phyloP scores from a whole-genome alignment of 2,113 vertebrate species.

The Sylvietta virens region DNA sequence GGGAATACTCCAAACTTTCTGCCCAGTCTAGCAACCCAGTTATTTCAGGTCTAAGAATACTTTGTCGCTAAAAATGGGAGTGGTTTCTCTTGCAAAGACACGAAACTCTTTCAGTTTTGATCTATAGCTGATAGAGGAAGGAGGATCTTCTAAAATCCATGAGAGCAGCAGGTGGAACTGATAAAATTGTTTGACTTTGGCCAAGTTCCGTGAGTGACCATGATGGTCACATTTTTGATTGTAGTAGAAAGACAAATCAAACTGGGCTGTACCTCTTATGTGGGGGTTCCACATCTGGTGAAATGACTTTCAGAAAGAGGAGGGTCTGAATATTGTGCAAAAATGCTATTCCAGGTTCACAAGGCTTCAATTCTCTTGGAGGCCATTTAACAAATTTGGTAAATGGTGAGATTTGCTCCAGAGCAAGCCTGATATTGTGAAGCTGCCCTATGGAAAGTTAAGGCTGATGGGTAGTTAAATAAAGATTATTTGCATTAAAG shows the following conservation, averaged over 20 bases:
- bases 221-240: not conserved
- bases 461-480: not conserved
- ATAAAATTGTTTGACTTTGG: not conserved
- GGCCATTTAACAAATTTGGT: not conserved
- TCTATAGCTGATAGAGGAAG: not conserved
- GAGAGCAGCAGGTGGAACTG: not conserved
- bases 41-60: not conserved
- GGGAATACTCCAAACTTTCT: not conserved
- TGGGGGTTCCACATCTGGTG: not conserved
- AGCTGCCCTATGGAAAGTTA: not conserved
- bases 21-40: not conserved
- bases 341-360: not conserved
- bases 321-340: not conserved
- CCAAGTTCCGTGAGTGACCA: fast-evolving
- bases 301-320: not conserved
- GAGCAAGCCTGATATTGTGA: not conserved
- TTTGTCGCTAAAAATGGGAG: not conserved
- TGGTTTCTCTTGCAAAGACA: not conserved
- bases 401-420: not conserved
- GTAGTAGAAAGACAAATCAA: not conserved
- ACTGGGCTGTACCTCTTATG: not conserved
- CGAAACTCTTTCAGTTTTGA: not conserved
- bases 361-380: not conserved
- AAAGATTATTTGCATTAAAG: not conserved
- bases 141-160: not conserved